Evolutionary conservation across 2,797 vertebrate species (phyloP).

Genomic region (Decapterus maruadsi): DNA sequence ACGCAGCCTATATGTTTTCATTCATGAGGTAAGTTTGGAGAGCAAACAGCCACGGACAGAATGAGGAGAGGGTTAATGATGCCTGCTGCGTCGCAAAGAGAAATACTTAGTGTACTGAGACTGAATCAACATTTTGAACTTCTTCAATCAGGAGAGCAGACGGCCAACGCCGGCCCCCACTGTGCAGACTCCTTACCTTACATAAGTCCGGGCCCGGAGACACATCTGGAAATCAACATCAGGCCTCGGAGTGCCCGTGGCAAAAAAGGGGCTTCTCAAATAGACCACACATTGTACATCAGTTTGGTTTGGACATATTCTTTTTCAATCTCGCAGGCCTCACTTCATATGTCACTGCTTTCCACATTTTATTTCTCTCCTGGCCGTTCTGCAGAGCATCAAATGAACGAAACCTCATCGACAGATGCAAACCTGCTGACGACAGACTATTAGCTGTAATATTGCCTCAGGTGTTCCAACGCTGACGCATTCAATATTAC

Average conservation of each 20-base stretch:
- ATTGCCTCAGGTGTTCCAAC: slow-evolving; percentile 31
- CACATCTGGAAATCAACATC: slow-evolving; percentile 79
- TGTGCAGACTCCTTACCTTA: slow-evolving; percentile 65
- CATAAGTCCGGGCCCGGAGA: slow-evolving; percentile 67
- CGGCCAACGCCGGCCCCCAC: slow-evolving; percentile 49
- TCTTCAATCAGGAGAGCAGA: slow-evolving; percentile 63
- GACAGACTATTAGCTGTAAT: slow-evolving; percentile 34
- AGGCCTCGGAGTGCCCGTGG: slow-evolving; percentile 58
- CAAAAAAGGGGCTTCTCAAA: slow-evolving; percentile 40
- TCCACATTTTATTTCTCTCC: slow-evolving; percentile 46
- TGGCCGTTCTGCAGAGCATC: slow-evolving; percentile 49
- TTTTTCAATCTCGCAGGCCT: slow-evolving; percentile 58
- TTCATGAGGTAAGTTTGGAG: slow-evolving; percentile 66
- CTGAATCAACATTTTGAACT: slow-evolving; percentile 68
- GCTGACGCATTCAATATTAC: slow-evolving; percentile 13
- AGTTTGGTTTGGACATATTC: slow-evolving; percentile 59
- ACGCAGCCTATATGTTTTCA: slow-evolving; percentile 58
- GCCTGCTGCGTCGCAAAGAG: slow-evolving; percentile 50
- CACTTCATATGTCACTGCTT: slow-evolving; percentile 60
- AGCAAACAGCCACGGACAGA: slow-evolving; percentile 62
- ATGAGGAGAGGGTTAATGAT: slow-evolving; percentile 52
- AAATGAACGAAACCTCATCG: slow-evolving; percentile 40
- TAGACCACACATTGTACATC: slow-evolving; percentile 68
- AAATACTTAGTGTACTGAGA: slow-evolving; percentile 51
- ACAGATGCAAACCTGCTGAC: slow-evolving; percentile 35